Conservation (phyloP, 1,140 invertebrate genomes). For the Oryctes rhinoceros region DNA sequence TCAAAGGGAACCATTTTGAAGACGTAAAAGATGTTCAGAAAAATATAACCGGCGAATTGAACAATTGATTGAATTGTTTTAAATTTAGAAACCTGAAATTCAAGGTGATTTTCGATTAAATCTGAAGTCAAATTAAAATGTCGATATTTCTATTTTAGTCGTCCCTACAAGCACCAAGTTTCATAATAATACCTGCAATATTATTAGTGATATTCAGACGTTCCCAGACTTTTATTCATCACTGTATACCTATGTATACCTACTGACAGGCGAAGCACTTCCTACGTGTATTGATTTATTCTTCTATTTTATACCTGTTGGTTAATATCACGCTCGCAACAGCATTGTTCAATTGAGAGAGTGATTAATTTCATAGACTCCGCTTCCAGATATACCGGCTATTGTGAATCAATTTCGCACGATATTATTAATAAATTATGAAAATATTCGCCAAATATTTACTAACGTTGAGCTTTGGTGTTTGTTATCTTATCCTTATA, state of each 20-base stretch:
- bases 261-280: neutral
- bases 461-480: neutral
- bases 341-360: conserved; percentile 15
- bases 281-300: neutral
- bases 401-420: neutral
- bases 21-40: too few species aligned
- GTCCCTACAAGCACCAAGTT: too few species aligned
- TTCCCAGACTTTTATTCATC: too few species aligned
- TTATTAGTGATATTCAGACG: too few species aligned
- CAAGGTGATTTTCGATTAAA: too few species aligned
- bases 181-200: too few species aligned
- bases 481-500: neutral
- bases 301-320: conserved; percentile 19
- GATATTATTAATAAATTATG: conserved; percentile 7
- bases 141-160: too few species aligned
- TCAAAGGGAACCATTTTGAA: too few species aligned
- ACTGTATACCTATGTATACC: neutral
- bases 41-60: too few species aligned
- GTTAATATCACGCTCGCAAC: conserved; percentile 11
- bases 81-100: too few species aligned
- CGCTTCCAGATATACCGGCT: neutral
- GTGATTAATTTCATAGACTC: conserved; percentile 19
- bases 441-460: conserved; percentile 2
- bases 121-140: too few species aligned
- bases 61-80: too few species aligned